Evolutionary conservation across 2,888 invertebrate genomes (phyloP).

Genomic region (Blera fallax): DNA sequence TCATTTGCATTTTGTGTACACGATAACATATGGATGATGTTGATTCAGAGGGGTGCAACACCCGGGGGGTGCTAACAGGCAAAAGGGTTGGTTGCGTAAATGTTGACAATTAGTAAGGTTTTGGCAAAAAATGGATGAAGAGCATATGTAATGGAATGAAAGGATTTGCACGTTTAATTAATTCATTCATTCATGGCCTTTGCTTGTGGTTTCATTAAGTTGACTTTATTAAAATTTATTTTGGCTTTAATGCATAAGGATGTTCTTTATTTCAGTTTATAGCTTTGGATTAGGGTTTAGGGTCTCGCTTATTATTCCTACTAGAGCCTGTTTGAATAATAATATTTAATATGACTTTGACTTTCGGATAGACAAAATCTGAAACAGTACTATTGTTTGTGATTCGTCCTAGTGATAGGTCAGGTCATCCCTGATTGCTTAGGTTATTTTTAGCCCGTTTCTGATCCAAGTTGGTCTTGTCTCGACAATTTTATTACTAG

Average conservation of each 20-base stretch:
- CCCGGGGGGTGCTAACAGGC: background rate
- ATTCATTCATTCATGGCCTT: constrained; percentile 5
- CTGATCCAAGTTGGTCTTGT: too few species aligned
- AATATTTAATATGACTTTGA: background rate
- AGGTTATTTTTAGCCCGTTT: too few species aligned
- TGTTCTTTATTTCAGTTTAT: background rate
- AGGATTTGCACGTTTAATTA: constrained; percentile 51
- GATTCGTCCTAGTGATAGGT: too few species aligned
- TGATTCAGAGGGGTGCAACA: too few species aligned
- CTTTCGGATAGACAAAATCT: background rate
- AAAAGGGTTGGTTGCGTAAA: constrained; percentile 38
- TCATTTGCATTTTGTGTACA: constrained; percentile 45
- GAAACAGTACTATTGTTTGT: too few species aligned
- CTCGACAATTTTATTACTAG: too few species aligned
- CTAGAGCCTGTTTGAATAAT: too few species aligned
- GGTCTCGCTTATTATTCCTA: background rate
- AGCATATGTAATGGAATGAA: constrained; percentile 31
- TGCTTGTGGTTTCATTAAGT: constrained; percentile 29
- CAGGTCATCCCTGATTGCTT: too few species aligned
- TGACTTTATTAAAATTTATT: constrained; percentile 25
- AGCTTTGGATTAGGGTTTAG: background rate
- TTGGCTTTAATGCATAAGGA: background rate
- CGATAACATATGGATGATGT: constrained; percentile 15
- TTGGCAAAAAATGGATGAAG: background rate
- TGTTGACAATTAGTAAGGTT: constrained; percentile 54